These are phyloP conservation scores for Zaprionus capensis DNA, from an alignment of 1,140 invertebrate genomes.

Conservation along the genomic window DNA sequence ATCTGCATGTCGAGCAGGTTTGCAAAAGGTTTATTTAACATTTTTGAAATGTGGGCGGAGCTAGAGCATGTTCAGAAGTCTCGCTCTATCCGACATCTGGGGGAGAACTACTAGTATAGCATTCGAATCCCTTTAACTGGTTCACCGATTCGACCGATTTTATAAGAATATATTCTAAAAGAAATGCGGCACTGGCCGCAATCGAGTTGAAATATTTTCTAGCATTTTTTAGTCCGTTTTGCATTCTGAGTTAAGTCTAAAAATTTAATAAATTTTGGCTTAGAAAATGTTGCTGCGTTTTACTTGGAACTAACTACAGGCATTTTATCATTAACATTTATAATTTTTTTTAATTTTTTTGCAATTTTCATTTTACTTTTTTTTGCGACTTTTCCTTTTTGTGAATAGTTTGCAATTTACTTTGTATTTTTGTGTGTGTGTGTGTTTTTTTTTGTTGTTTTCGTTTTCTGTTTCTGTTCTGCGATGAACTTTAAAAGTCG, in stretches of 20 bases:
- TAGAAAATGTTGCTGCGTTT: conserved; percentile 68
- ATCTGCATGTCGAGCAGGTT: background rate
- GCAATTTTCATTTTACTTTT: conserved; percentile 22
- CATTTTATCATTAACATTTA: conserved; percentile 24
- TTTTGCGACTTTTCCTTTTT: conserved; percentile 18
- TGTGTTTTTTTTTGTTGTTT: background rate
- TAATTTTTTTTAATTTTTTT: background rate
- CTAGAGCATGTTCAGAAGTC: background rate
- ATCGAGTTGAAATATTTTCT: conserved; percentile 25
- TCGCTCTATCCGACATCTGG: too few species aligned
- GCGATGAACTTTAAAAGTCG: conserved; percentile 75
- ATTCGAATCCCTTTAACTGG: conserved; percentile 3
- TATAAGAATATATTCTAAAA: conserved; percentile 4
- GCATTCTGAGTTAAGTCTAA: conserved; percentile 61
- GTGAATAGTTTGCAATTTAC: conserved; percentile 56
- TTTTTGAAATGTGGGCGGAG: background rate
- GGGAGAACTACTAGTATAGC: background rate
- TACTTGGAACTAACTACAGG: conserved; percentile 80
- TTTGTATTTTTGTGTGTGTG: conserved; percentile 14
- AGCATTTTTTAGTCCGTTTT: conserved; percentile 35
- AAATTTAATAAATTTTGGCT: conserved; percentile 80
- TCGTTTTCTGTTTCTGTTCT: conserved; percentile 40
- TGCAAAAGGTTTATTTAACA: background rate
- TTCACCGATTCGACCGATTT: conserved; percentile 31
- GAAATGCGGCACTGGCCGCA: conserved; percentile 16